Evolutionary conservation across 2,888 invertebrate genomes (phyloP), one percentile per base, ranked within the genome.

Genomic region (Rhabditoides inermis): DNA sequence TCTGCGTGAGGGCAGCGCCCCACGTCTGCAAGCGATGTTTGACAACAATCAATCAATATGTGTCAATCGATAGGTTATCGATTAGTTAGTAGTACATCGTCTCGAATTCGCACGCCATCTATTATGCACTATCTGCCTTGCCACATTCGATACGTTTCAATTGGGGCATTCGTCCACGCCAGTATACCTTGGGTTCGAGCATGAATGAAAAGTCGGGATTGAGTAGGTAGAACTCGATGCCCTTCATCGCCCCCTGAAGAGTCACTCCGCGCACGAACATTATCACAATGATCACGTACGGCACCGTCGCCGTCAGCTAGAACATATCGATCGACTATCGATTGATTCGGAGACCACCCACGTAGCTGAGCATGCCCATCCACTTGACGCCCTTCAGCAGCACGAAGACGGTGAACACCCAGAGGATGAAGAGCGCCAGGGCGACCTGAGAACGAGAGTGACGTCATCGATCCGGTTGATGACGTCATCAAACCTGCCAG

Each of bases 301-400:
- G 72, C 5, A 72, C 55, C 2, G 65, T 68, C 15, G 65, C 64
- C 5, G 66, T 68, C 10, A 68, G 59, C 48, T 57, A 45, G 20
- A 61, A 45, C n/a, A 58, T 44, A 22, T 58, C 55, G 23, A 59
- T 69, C 35, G 63, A 15, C 5, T 5, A 44, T 20, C n/a, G n/a
- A n/a, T 44, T 44, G 15, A 25, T 18, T 20, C 15, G 25, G 22
- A 26, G 44, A 15, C 15, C 15, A 27, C 49, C 49, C 20, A 65
- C 53, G 49, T 60, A 60, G 10, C 60, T 55, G 3, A 56, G 45
- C 23, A 57, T 57, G 28, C 65, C 65, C 53, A 65, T 66, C 40
- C 63, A 53, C 26, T 70, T 61, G 35, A 72, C 66, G n/a, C 72
- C 73, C 45, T 69, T 66, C 44, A 60, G 56, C 28, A 73, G 56